Base-by-base conservation (phyloP, 2,797 vertebrate species). In the Siniperca scherzeri region DNA sequence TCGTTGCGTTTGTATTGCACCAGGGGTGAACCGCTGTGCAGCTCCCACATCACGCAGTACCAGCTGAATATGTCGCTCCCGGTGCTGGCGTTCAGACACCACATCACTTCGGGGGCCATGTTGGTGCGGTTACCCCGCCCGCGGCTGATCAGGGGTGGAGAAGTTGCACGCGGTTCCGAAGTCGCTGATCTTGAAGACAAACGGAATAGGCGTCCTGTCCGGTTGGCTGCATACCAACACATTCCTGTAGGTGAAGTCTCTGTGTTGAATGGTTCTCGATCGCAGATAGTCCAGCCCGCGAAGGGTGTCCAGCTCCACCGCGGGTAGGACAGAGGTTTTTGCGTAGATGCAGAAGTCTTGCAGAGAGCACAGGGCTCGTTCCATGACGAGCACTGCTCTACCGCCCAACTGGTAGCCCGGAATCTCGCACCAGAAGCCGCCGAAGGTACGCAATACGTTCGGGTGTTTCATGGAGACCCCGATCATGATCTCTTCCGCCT, bases 21-120 rank as follows among this genome's bases (percentile, higher is more conserved):
- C 60, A 79, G 19, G 0, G 68, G 42, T 0, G 50, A 21, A 0
- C 5, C 1, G 2, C 1, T 17, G 30, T 79, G 1, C 11, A 79
- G 3, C 48, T 66, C 69, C 77, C 77, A 79, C 60, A 79, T 79
- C 27, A 79, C 40, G 9, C 52, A 72, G 61, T 66, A 71, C 59
- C 77, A 79, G 10, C 77, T 79, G 69, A 72, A 79, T 22, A 77
- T 25, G 12, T 77, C 66, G 6, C 38, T 61, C 16, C 21, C 22
- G 0, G n/a, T 42, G 44, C 16, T 14, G 0, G 59, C 1, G 9
- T n/a, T 40, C 62, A 73, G 2, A n/a, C 77, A 73, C 77, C 70
- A 73, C 30, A 80, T 10, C 5, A 73, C 61, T 16, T 79, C 77
- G 5, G 77, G 77, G 4, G 77, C 60, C 67, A 42, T 79, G 77